phyloP scores from a whole-genome alignment of 2,888 invertebrate genomes.

The Ganaspis brasiliensis region DNA sequence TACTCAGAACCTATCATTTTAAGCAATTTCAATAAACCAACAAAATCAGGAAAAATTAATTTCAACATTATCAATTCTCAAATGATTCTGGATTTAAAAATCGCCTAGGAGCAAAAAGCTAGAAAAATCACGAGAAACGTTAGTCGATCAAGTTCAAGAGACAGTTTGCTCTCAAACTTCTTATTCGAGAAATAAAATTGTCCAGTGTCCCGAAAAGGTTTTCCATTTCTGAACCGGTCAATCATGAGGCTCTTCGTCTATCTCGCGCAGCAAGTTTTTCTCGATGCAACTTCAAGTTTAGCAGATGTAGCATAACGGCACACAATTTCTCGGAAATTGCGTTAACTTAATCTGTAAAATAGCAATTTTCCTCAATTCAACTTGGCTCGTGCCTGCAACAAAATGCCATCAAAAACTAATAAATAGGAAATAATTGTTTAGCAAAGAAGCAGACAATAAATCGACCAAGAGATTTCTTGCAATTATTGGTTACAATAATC shows the following conservation, averaged over 20 bases:
- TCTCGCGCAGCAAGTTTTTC: slow-evolving; percentile 51
- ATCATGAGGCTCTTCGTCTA: slow-evolving; percentile 13
- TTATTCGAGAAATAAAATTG: slow-evolving; percentile 35
- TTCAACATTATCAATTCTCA: too few relatives aligned
- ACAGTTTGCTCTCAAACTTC: slow-evolving; percentile 39
- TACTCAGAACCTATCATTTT: too few relatives aligned
- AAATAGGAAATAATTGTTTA: background rate
- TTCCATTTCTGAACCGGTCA: slow-evolving; percentile 42
- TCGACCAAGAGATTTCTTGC: background rate
- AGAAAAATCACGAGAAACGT: background rate
- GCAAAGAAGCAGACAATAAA: background rate
- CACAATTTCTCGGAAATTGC: slow-evolving; percentile 25
- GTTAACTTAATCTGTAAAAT: background rate
- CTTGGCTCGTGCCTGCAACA: background rate
- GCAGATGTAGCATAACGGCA: slow-evolving; percentile 14
- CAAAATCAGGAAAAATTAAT: background rate
- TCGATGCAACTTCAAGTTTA: slow-evolving; percentile 35
- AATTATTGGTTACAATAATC: background rate
- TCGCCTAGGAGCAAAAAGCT: background rate
- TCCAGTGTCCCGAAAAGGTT: slow-evolving; percentile 32
- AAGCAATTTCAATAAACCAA: background rate
- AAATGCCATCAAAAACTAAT: background rate
- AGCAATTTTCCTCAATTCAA: background rate
- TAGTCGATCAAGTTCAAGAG: slow-evolving; percentile 17
- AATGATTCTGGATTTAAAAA: too few relatives aligned